phyloP scores from a whole-genome alignment of 2,797 vertebrate species.

The Sebastes oblongus region DNA sequence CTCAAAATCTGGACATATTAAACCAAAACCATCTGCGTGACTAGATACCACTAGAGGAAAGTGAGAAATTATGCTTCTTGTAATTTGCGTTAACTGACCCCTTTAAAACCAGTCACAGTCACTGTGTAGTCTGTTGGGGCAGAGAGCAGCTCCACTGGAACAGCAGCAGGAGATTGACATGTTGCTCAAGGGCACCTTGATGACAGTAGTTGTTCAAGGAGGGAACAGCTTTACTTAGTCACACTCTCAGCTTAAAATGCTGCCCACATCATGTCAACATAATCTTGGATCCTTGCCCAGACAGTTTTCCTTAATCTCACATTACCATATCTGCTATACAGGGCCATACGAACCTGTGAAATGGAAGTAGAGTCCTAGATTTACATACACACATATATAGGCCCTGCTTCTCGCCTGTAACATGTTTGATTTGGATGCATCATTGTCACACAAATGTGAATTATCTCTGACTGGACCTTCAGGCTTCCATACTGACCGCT shows the following conservation, averaged over 20 bases:
- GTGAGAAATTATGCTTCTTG: neutral
- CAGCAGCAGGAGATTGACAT: slow-evolving; percentile 7
- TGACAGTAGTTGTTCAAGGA: slow-evolving; percentile 40
- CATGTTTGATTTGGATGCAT: neutral
- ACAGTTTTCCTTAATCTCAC: slow-evolving; percentile 61
- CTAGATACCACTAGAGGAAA: neutral
- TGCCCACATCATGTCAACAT: slow-evolving; percentile 47
- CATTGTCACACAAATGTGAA: neutral
- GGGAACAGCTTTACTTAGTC: slow-evolving; percentile 41
- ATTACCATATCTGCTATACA: slow-evolving; percentile 58
- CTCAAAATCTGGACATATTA: neutral
- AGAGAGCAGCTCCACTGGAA: neutral
- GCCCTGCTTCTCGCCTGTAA: neutral
- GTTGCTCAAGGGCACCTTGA: slow-evolving; percentile 55
- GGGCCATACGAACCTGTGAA: slow-evolving; percentile 22
- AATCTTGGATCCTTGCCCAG: slow-evolving; percentile 50
- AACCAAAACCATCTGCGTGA: neutral
- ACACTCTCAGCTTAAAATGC: slow-evolving; percentile 44
- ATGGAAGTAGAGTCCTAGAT: slow-evolving; percentile 15
- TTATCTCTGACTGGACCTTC: slow-evolving; percentile 41
- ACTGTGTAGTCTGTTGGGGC: neutral
- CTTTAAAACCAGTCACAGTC: slow-evolving; percentile 6
- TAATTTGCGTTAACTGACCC: neutral
- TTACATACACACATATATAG: neutral
- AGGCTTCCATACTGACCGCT: slow-evolving; percentile 28